These are phyloP conservation scores for Papilio machaon DNA, from an alignment of 1,140 invertebrate species.

Conservation along the genomic window DNA sequence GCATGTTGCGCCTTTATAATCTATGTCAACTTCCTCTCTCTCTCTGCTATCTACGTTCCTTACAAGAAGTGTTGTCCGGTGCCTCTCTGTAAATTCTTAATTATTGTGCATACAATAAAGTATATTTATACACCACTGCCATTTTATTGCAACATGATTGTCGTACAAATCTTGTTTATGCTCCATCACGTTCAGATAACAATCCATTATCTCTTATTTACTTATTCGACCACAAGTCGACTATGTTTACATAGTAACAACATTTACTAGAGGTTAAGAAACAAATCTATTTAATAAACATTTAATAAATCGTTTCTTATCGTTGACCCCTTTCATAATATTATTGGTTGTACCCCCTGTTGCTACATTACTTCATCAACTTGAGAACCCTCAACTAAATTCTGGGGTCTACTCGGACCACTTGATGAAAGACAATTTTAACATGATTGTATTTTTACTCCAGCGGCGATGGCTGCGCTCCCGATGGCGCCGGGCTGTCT, in stretches of 20 bases:
- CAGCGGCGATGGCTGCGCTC: slow-evolving; percentile 83
- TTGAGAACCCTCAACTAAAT: background rate
- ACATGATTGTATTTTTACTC: slow-evolving; percentile 50
- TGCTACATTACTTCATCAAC: too few species aligned
- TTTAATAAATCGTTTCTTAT: background rate
- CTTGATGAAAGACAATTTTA: background rate
- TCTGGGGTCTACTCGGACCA: background rate
- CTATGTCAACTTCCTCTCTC: too few species aligned
- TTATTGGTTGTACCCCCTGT: too few species aligned
- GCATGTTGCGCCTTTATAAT: too few species aligned
- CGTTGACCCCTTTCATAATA: background rate
- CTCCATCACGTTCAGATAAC: background rate
- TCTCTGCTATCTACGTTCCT: too few species aligned
- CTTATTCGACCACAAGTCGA: slow-evolving; percentile 14
- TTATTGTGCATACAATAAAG: too few species aligned
- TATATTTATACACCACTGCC: too few species aligned
- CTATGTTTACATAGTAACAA: slow-evolving; percentile 10
- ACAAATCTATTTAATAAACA: background rate
- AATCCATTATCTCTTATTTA: background rate
- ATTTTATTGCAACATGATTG: too few species aligned
- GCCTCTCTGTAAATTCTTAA: too few species aligned
- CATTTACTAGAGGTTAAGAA: background rate
- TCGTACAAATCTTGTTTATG: background rate
- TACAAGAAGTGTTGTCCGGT: too few species aligned
- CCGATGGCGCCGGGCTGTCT: slow-evolving; percentile 84